A percentile compares a stretch with the other conserved stretches of the same genome.
Conservation (phyloP, 2,888 invertebrate species). For the Euzophera pinguis region DNA sequence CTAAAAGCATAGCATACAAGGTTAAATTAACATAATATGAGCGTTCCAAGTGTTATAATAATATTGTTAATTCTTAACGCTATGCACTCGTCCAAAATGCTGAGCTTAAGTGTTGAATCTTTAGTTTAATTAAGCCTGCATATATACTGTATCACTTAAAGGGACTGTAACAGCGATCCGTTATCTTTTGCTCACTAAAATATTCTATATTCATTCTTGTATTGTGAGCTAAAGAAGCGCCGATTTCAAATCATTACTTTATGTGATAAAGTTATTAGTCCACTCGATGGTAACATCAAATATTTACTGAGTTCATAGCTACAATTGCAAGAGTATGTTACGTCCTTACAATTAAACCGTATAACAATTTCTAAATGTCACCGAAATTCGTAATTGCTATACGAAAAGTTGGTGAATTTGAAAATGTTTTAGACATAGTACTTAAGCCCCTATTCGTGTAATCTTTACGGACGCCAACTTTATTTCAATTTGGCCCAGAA, state of each 20-base stretch:
- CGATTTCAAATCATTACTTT: not conserved
- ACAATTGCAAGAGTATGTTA: slow-evolving; percentile 25
- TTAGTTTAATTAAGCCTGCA: slow-evolving; percentile 16
- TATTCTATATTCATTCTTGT: not conserved
- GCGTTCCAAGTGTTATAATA: slow-evolving; percentile 37
- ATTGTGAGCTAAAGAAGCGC: not conserved
- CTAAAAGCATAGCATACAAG: slow-evolving; percentile 43
- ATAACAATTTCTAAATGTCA: slow-evolving; percentile 33
- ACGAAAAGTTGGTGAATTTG: not conserved
- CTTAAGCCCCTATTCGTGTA: slow-evolving; percentile 27
- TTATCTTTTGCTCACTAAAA: no score
- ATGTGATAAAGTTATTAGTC: not conserved
- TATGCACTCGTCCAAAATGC: slow-evolving; percentile 38
- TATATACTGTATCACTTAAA: not conserved
- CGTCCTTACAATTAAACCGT: slow-evolving; percentile 34
- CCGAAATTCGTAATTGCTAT: slow-evolving; percentile 16
- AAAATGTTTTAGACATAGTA: not conserved
- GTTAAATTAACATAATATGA: slow-evolving; percentile 40
- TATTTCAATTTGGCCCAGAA: slow-evolving; percentile 15
- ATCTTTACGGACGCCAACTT: slow-evolving; percentile 21
- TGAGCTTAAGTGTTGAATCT: slow-evolving; percentile 32
- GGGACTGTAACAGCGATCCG: no score
- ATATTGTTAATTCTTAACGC: slow-evolving; percentile 48
- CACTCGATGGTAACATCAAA: slow-evolving; percentile 19
- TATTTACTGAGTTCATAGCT: slow-evolving; percentile 3